phyloP scores from a whole-genome alignment of 2,113 vertebrate species.

The Passer montanus region DNA sequence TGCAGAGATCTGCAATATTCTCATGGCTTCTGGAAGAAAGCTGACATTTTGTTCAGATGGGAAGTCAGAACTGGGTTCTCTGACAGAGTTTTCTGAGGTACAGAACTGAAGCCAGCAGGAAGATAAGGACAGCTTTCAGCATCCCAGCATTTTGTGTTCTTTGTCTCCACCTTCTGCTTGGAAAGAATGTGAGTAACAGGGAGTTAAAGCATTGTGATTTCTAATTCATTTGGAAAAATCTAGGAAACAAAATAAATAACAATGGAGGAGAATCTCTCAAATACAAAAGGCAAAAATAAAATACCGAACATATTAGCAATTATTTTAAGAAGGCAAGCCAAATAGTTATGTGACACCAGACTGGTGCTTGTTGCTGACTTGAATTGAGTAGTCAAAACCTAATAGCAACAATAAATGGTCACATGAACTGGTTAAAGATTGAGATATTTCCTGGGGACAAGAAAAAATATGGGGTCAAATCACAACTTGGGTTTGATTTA shows the following conservation, averaged over 20 bases:
- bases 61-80: not conserved
- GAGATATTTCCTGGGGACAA: not conserved
- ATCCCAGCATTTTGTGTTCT: slow-evolving; percentile 5
- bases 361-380: not conserved
- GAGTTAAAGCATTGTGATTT: not conserved
- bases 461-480: fast-evolving
- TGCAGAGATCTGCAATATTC: not conserved
- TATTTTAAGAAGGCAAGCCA: not conserved
- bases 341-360: not conserved
- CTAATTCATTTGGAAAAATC: not conserved
- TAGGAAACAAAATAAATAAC: not conserved
- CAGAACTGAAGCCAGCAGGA: not conserved
- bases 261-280: not conserved
- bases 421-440: not conserved
- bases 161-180: slow-evolving; percentile 57
- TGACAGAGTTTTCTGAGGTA: not conserved
- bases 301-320: not conserved
- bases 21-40: not conserved
- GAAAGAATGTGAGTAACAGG: not conserved
- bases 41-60: not conserved
- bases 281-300: not conserved
- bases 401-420: not conserved
- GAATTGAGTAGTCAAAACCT: not conserved
- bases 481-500: not conserved
- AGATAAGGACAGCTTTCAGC: no score